A percentile compares a stretch with the other conserved stretches of the same genome.
Conservation (phyloP, 1,140 invertebrate species). For the Apis dorsata region DNA sequence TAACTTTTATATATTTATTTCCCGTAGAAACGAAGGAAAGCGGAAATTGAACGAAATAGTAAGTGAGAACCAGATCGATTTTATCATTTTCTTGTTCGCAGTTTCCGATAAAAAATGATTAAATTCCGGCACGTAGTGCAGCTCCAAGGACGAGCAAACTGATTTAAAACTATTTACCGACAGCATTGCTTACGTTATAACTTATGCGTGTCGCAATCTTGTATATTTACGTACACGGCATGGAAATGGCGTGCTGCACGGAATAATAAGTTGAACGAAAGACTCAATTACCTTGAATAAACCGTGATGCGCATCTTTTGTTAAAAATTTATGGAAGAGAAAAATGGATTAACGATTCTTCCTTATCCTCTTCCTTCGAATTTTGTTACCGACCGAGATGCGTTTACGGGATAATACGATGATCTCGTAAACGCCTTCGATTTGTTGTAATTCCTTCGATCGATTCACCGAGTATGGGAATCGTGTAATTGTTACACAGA, state of each 20-base stretch:
- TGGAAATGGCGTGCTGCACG: conserved; percentile 26
- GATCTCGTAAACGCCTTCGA: neutral
- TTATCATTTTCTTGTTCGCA: neutral
- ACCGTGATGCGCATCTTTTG: neutral
- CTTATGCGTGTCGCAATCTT: conserved; percentile 48
- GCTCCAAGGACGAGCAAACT: conserved; percentile 13
- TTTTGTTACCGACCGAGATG: too few relatives aligned
- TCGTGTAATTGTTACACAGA: conserved; percentile 30
- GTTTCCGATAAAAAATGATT: conserved; percentile 27
- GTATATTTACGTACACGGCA: conserved; percentile 36
- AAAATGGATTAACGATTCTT: too few relatives aligned
- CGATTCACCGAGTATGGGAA: neutral
- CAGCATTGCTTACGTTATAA: conserved; percentile 43
- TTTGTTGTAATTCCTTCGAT: neutral
- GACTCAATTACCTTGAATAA: too few relatives aligned
- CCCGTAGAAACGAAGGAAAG: neutral
- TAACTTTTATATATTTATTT: neutral
- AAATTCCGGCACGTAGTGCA: conserved; percentile 56
- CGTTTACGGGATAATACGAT: too few relatives aligned
- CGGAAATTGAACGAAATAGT: neutral
- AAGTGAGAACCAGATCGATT: neutral
- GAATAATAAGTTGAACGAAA: conserved; percentile 49
- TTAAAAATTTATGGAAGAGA: too few relatives aligned
- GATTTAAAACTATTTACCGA: conserved; percentile 44
- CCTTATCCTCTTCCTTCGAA: too few relatives aligned